Conservation (phyloP, 1,140 invertebrate species). For the Nymphalis io region DNA sequence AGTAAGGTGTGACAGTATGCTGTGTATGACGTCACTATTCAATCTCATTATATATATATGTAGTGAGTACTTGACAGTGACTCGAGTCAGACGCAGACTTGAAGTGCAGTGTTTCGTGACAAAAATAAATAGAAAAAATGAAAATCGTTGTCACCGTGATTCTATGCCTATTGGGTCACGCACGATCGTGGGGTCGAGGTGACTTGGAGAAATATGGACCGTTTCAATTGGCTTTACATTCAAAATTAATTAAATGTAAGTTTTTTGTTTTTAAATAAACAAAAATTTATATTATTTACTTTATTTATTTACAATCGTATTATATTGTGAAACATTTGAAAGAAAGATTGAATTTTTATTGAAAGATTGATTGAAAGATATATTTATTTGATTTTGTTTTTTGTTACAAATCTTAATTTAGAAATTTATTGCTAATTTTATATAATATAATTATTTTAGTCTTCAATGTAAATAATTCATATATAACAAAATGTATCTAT, state of each 20-base stretch:
- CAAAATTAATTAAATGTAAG: slow-evolving; percentile 71
- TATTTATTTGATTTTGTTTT: too few relatives aligned
- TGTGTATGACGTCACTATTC: background rate
- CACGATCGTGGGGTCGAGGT: slow-evolving; percentile 49
- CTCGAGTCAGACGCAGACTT: background rate
- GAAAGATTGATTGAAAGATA: too few relatives aligned
- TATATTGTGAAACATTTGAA: too few relatives aligned
- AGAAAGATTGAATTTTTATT: too few relatives aligned
- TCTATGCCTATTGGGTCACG: slow-evolving; percentile 42
- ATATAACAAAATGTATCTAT: too few relatives aligned
- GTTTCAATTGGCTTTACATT: slow-evolving; percentile 59
- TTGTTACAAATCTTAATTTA: too few relatives aligned
- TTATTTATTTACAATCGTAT: too few relatives aligned
- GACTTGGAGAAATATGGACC: slow-evolving; percentile 71
- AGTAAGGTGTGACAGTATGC: background rate
- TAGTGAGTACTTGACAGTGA: slow-evolving; percentile 2
- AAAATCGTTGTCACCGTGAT: slow-evolving; percentile 34
- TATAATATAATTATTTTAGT: too few relatives aligned
- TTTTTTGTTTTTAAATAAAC: background rate
- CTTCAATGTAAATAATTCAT: too few relatives aligned
- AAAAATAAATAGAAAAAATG: slow-evolving; percentile 22
- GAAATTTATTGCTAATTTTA: too few relatives aligned
- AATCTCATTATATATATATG: slow-evolving; percentile 3
- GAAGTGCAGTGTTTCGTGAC: background rate
- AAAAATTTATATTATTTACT: too few relatives aligned